Evolutionary conservation across 92 coral and sea anemone genomes (phyloP), one percentile per base, ranked within the genome.

Genomic region (Zoanthus solanderi): DNA sequence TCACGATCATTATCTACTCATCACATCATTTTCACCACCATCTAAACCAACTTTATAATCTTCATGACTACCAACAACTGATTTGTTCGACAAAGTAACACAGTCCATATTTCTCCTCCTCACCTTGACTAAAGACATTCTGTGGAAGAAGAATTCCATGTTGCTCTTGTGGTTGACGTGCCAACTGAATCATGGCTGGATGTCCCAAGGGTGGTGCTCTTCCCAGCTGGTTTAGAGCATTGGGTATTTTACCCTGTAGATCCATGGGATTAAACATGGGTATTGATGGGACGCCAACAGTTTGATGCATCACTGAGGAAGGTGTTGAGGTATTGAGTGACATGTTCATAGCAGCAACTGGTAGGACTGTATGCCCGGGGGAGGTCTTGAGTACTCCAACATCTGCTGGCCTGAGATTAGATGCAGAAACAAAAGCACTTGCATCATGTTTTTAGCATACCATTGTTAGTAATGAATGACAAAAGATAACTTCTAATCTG

Each of bases 111-210:
- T 61, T 12, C 29, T 15, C 15, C 29, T 15, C 15, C 93, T 48
- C 83, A 94, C 98, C 98, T 94, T 89, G 98, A 87, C 90, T 94
- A 44, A 87, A 94, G 18, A 90, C 94, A 87, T 91, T 92, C 76
- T 81, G 93, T 0, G 90, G 91, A 60, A 94, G 89, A 45, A 89
- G 89, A 32, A 94, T 88, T 29, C 92, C 93, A 84, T 79, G 79
- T 61, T 91, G 93, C 47, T 89, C 88, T 89, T 91, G 96, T 46
- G 66, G 83, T 54, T 92, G 98, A 18, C 95, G 92, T 28, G 92
- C 90, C 63, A 95, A 84, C 23, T 95, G 96, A 84, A 95, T 88
- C 96, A 95, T 89, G 48, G 95, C 89, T 30, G 92, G 87, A 81
- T 81, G 85, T 46, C 83, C 88, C 54, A 89, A 71, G 18, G 92